A percentile compares a stretch with the other conserved stretches of the same genome.
phyloP scores from a whole-genome alignment of 2,888 invertebrate genomes.

The Vandiemenella viatica region DNA sequence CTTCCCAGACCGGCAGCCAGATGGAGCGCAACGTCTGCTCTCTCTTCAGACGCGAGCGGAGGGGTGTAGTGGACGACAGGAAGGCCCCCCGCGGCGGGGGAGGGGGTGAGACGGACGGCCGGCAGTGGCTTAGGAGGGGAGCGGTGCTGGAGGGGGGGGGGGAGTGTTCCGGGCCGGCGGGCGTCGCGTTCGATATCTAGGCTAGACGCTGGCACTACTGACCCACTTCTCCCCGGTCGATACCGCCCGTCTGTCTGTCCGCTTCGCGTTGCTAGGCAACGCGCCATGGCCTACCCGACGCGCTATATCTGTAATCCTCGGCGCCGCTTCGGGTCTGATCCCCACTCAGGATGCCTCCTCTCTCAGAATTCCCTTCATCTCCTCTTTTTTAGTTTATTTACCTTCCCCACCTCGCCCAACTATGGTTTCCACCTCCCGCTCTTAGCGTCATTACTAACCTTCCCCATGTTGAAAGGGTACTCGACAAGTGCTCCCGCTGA shows the following conservation, averaged over 20 bases:
- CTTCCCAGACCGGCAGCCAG: background rate
- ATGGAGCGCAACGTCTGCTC: background rate
- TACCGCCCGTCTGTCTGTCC: background rate
- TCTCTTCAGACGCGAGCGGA: background rate
- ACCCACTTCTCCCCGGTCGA: constrained; percentile 9
- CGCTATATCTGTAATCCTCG: constrained; percentile 1
- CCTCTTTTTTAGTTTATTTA: no score
- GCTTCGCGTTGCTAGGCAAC: background rate
- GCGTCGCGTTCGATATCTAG: constrained; percentile 12
- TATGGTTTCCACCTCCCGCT: no score
- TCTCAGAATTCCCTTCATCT: no score
- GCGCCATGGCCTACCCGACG: background rate
- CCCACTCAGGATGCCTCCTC: no score
- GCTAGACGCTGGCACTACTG: constrained; percentile 15
- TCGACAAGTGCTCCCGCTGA: no score
- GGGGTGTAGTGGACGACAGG: background rate
- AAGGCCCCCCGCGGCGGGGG: constrained; percentile 7
- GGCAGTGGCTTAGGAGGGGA: constrained; percentile 31
- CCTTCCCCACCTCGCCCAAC: no score
- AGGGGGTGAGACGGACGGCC: constrained; percentile 6
- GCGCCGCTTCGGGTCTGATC: background rate
- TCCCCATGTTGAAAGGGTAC: no score
- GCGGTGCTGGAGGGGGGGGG: constrained; percentile 24
- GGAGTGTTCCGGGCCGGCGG: background rate
- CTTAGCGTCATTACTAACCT: no score